Base-by-base conservation (phyloP, 2,888 invertebrate genomes). In the Stictocephala bisonia region DNA sequence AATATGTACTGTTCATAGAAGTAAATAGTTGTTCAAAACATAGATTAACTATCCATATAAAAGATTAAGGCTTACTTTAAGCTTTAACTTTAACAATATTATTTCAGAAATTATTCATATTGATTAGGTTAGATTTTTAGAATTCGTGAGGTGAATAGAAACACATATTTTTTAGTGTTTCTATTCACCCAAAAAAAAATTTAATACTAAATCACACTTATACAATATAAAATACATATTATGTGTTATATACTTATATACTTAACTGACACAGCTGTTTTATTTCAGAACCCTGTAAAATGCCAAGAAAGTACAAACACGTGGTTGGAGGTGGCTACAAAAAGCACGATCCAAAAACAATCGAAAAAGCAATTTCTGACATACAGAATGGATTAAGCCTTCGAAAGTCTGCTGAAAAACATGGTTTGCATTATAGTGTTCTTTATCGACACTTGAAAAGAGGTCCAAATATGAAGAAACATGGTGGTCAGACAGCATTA, bases 401-500 rank as follows among this genome's bases (percentile, higher is more conserved):
- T 60, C 13, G 71, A 26, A 44, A 44, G 44, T 40, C 44, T 71
- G 58, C 71, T 60, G 50, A 75, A 9, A 73, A 50, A 60, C 51
- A 68, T 50, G 68, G 51, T 20, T 35, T 71, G 22, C 50, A 31
- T 26, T 60, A 29, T 26, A 67, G 41, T 20, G 53, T 71, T n/a
- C 20, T 72, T 31, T 58, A 72, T 48, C 44, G 68, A 29, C 74
- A 74, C 41, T 41, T 72, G 11, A 74, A 74, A 50, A 56, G 24
- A 22, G 53, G 64, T 53, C 13, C 20, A n/a, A 50, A 31, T 27
- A 60, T 69, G 13, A 69, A 72, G 50, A 73, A 64, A 53, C 58
- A 60, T 58, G 74, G 77, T 24, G 76, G 76, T 4, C 77, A 75
- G 41, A 72, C 71, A 44, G 60, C 58, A 31, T 73, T 78, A 40